Evolutionary conservation across 2,113 vertebrate species (phyloP), one percentile per base, ranked within the genome.

Genomic region (Dinomys branickii): DNA sequence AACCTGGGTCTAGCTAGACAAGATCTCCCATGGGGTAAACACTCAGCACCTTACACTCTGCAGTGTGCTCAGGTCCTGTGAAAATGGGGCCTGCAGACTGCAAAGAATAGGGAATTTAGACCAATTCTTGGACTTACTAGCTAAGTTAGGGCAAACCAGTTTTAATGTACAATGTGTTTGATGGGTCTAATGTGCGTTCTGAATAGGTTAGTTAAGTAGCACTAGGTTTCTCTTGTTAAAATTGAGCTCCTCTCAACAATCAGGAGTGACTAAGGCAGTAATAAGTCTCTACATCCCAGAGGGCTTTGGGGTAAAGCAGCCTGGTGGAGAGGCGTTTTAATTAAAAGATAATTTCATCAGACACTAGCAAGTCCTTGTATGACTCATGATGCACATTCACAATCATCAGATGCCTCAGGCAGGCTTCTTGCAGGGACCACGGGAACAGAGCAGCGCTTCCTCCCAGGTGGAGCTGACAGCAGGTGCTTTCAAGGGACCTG

Each of bases 11-110:
- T 52, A 1, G 14, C 26, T 20, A 54, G 11, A 24, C 14, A 33
- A 26, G 24, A 33, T 58, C 59, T 33, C 47, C 24, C 4, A 0
- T 54, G 3, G 30, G 44, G 3, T 54, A 5, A 14, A 2, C 35
- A 30, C 11, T 41, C 47, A 28, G 35, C 8, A 7, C 33, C 33
- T 41, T 0, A 3, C 2, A 0, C 41, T 7, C 4, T 3, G 33
- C 12, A 2, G 20, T 12, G 28, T 1, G 10, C 14, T 47, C 16
- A 1, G n/a, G 10, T 24, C 8, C 16, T 83, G 20, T 38, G 58
- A 30, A 47, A 10, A 47, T 13, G 44, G 38, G n/a, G 19, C 52
- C 59, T 9, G 3, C 5, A 26, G 5, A 20, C 54, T 71, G 13
- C 17, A 13, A 6, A n/a, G 14, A 26, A 47, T 13, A 4, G 26